A percentile compares a stretch with the other conserved stretches of the same genome.
phyloP scores from a whole-genome alignment of 2,888 invertebrate species.

The Tinea pellionella region DNA sequence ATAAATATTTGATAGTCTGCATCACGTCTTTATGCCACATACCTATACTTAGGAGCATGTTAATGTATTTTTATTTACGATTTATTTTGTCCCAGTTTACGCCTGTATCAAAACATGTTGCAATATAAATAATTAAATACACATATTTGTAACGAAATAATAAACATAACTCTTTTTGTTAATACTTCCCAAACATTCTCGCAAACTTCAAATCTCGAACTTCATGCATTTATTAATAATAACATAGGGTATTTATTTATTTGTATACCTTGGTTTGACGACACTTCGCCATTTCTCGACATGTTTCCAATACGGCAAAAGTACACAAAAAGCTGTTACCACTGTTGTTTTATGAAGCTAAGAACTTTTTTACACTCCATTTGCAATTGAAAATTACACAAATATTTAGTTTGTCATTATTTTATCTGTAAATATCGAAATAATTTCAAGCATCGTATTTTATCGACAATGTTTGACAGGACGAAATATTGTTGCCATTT shows the following conservation, averaged over 20 bases:
- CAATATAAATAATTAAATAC: not conserved
- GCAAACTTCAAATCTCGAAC: too few relatives aligned
- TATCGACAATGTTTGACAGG: slow-evolving; percentile 12
- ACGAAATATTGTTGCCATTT: not conserved
- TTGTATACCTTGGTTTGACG: slow-evolving; percentile 74
- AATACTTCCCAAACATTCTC: too few relatives aligned
- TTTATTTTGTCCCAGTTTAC: too few relatives aligned
- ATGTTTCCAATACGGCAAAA: slow-evolving; percentile 49
- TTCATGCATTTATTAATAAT: not conserved
- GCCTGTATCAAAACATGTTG: not conserved
- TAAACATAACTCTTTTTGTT: too few relatives aligned
- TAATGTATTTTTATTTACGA: too few relatives aligned
- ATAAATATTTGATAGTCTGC: too few relatives aligned
- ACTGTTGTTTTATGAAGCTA: slow-evolving; percentile 40
- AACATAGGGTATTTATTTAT: not conserved
- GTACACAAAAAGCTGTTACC: slow-evolving; percentile 24
- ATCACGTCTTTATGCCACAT: too few relatives aligned
- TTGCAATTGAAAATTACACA: slow-evolving; percentile 29
- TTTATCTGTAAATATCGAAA: not conserved
- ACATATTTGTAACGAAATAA: not conserved
- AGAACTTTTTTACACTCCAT: slow-evolving; percentile 45
- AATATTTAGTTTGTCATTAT: not conserved
- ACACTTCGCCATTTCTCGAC: slow-evolving; percentile 80
- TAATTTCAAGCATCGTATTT: not conserved
- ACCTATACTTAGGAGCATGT: too few relatives aligned